Evolutionary conservation across 2,888 invertebrate genomes (phyloP).

Genomic region (Aphodius sticticus): DNA sequence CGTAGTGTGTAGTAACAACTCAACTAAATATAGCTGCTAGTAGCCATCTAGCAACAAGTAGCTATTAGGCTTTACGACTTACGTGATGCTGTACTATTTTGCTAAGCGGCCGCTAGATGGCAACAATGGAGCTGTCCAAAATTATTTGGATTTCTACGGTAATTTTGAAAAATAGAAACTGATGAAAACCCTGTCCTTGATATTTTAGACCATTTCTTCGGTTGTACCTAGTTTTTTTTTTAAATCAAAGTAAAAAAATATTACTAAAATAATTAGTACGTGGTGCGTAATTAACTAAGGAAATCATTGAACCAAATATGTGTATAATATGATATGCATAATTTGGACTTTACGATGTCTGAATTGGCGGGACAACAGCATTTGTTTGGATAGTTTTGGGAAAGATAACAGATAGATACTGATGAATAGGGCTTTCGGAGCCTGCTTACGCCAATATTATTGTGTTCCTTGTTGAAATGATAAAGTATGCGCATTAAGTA

Average conservation of each 20-base stretch:
- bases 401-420: slow-evolving; percentile 4
- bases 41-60: too few species aligned
- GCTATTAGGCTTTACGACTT: too few species aligned
- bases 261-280: too few species aligned
- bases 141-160: background rate
- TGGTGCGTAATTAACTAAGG: too few species aligned
- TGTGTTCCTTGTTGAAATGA: background rate
- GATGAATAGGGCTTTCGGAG: background rate
- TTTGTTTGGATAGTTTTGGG: background rate
- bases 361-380: background rate
- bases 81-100: background rate
- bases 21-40: too few species aligned
- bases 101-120: background rate
- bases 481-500: background rate
- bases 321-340: background rate
- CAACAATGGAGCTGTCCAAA: background rate
- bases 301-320: too few species aligned
- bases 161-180: too few species aligned
- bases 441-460: background rate
- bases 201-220: too few species aligned
- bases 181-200: too few species aligned
- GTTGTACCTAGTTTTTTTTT: too few species aligned
- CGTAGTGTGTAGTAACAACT: too few species aligned
- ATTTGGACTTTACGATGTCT: background rate
- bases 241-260: too few species aligned